Percentiles rank a stretch among this genome's conserved stretches.
phyloP scores from a whole-genome alignment of 2,888 invertebrate genomes.

The Loripinus fragilis region DNA sequence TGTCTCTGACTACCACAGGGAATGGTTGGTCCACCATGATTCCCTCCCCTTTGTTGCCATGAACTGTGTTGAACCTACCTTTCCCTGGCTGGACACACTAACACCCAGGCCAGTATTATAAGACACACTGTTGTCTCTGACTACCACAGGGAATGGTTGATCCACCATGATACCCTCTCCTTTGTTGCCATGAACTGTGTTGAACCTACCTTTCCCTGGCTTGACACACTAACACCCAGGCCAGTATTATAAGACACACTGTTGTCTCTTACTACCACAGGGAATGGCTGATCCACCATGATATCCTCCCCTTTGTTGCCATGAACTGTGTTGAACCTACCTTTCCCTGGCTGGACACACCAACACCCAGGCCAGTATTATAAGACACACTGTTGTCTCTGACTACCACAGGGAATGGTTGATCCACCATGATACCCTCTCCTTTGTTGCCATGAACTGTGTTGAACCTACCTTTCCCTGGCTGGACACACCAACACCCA shows the following conservation, averaged over 20 bases:
- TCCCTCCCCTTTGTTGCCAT: slow-evolving; percentile 75
- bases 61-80: slow-evolving; percentile 74
- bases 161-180: slow-evolving; percentile 71
- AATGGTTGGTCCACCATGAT: slow-evolving; percentile 71
- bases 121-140: slow-evolving; percentile 73
- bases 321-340: too few species aligned
- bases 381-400: slow-evolving; percentile 73
- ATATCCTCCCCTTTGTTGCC: too few species aligned
- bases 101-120: slow-evolving; percentile 74
- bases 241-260: too few species aligned
- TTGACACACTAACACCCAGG: too few species aligned
- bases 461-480: slow-evolving; percentile 71
- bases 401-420: slow-evolving; percentile 65
- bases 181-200: too few species aligned
- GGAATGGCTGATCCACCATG: too few species aligned
- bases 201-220: too few species aligned
- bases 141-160: slow-evolving; percentile 62
- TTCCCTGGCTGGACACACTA: slow-evolving; percentile 47
- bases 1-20: slow-evolving; percentile 64
- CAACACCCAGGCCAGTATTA: slow-evolving; percentile 73
- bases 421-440: slow-evolving; percentile 73
- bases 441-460: slow-evolving; percentile 74
- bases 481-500: slow-evolving; percentile 65
- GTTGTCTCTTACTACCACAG: too few species aligned
- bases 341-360: slow-evolving; percentile 57